Percentiles rank a stretch among this genome's conserved stretches.
phyloP scores from a whole-genome alignment of 2,888 invertebrate species.

The Macrostomum cliftonense region DNA sequence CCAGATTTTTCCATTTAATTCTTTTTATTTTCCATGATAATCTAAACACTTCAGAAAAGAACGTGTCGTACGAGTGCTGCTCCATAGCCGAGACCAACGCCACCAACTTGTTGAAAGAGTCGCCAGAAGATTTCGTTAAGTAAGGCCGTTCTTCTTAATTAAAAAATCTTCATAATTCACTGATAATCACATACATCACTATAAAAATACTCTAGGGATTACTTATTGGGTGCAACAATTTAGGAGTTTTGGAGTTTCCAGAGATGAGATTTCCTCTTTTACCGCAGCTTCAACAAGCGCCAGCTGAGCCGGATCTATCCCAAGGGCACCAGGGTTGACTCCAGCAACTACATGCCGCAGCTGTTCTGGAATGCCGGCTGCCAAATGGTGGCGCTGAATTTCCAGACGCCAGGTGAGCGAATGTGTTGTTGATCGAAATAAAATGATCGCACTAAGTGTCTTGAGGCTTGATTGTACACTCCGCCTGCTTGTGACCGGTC shows the following conservation, averaged over 20 bases:
- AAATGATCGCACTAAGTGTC: too few species aligned
- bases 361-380: constrained; percentile 97
- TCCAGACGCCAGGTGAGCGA: constrained; percentile 58
- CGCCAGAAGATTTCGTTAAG: constrained; percentile 37
- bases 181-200: too few species aligned
- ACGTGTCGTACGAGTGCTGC: constrained; percentile 85
- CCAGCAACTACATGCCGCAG: constrained; percentile 91
- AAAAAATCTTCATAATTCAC: too few species aligned
- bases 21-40: too few species aligned
- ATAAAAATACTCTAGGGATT: too few species aligned
- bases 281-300: constrained; percentile 62
- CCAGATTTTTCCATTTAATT: too few species aligned
- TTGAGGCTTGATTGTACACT: too few species aligned
- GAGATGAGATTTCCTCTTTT: too few species aligned
- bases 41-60: constrained; percentile 50
- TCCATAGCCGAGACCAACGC: constrained; percentile 95
- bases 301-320: constrained; percentile 90
- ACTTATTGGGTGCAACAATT: too few species aligned
- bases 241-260: too few species aligned
- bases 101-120: constrained; percentile 53
- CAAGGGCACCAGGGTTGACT: constrained; percentile 80
- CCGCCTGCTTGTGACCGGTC: too few species aligned
- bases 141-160: constrained; percentile 17
- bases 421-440: too few species aligned
- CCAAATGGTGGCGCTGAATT: constrained; percentile 85